A percentile compares a stretch with the other conserved stretches of the same genome.
Evolutionary conservation across 2,888 invertebrate genomes (phyloP).

Genomic region (Oscheius sp.): DNA sequence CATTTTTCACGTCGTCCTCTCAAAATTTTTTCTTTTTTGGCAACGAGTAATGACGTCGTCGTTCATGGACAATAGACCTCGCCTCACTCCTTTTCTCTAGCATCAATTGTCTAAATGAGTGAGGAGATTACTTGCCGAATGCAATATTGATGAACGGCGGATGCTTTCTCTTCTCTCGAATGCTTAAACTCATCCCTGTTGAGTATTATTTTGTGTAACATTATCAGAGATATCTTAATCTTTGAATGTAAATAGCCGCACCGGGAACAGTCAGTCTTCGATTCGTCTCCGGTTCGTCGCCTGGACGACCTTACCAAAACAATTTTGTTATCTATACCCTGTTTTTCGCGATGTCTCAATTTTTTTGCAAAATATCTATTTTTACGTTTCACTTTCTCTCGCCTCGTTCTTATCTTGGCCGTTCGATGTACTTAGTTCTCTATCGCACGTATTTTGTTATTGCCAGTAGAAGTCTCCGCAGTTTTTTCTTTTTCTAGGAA

Average conservation of each 20-base stretch:
- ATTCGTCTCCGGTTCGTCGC: no score
- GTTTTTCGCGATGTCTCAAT: background rate
- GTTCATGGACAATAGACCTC: no score
- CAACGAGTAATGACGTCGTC: no score
- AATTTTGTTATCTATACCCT: no score
- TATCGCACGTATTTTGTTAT: background rate
- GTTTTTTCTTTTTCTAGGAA: background rate
- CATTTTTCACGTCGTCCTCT: background rate
- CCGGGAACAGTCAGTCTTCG: no score
- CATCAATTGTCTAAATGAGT: constrained; percentile 21
- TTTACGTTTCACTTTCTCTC: background rate
- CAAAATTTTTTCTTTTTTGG: no score
- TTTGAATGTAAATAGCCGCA: constrained; percentile 18
- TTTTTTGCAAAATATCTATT: background rate
- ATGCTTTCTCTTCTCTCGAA: background rate
- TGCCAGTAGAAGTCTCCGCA: background rate
- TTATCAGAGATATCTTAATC: constrained; percentile 2
- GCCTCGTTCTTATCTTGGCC: constrained; percentile 4
- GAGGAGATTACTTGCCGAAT: constrained; percentile 21
- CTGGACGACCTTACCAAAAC: constrained; percentile 3
- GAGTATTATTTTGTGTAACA: background rate
- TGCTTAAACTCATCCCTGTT: background rate
- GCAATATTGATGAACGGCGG: constrained; percentile 17
- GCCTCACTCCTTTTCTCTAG: background rate
- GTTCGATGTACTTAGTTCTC: constrained; percentile 23